Base-by-base conservation (phyloP, 2,797 vertebrate genomes). In the Anguilla marmorata region DNA sequence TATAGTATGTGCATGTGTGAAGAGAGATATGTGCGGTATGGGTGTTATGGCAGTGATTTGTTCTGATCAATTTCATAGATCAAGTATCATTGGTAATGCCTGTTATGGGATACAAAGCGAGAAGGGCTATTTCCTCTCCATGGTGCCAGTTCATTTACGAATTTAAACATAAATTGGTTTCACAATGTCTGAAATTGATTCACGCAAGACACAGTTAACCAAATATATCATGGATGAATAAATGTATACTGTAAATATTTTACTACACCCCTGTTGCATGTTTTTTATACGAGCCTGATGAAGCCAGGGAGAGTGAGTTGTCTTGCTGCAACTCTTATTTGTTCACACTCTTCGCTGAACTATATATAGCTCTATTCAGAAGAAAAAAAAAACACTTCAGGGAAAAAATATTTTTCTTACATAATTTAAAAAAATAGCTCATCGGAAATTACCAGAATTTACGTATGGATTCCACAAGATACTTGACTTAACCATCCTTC, bases 11-110 rank as follows among this genome's bases (percentile, higher is more conserved):
- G 21, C 37, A 50, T 50, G 37, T 82, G 45, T 50, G 79, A 11
- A 9, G 45, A 82, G 79, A n/a, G 45, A 82, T 82, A 82, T 82
- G 79, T 24, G 41, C 50, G 21, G 79, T 82, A 82, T n/a, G 41
- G 19, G 2, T 82, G 79, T 50, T 50, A 48, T 50, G 41, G 41
- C 45, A 21, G 79, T 24, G 19, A 12, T 50, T 24, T 82, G 79
- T 50, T 50, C 41, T 82, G 79, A 82, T 82, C 45, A 50, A 8
- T 48, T 11, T 82, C 45, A 24, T 82, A 11, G 45, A 33, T 82
- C 50, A 19, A n/a, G 79, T 82, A 21, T 21, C 79, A 82, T 48
- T n/a, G 19, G 45, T n/a, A 48, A 82, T 82, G 79, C 21, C 21
- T 14, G 7, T 82, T n/a, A 48, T 82, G 7, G 79, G 45, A n/a